Conservation (phyloP, 1,140 invertebrate species). For the Drosophila bifasciata region DNA sequence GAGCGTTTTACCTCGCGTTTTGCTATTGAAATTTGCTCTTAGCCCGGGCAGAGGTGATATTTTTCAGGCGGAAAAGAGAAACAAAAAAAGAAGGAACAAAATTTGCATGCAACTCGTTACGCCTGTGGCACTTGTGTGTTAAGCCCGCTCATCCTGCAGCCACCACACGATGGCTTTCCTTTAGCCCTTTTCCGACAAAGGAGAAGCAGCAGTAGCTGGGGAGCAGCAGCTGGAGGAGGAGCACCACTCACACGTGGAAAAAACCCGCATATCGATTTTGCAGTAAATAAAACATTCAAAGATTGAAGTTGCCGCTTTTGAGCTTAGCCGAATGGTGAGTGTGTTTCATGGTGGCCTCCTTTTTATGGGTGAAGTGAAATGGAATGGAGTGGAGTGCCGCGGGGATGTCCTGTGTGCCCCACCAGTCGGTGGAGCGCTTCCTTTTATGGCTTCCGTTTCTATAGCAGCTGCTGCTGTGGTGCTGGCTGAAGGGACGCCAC, state of each 20-base stretch:
- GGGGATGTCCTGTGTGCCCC: conserved; percentile 1
- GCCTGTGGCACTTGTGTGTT: conserved; percentile 75
- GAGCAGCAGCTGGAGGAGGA: no score
- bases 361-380: conserved; percentile 63
- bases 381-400: no score
- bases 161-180: conserved; percentile 10
- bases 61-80: conserved; percentile 47
- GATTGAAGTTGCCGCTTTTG: conserved; percentile 80
- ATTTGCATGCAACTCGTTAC: conserved; percentile 81
- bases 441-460: conserved; percentile 76
- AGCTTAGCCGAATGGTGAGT: conserved; percentile 80
- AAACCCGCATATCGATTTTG: conserved; percentile 81
- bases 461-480: conserved; percentile 44
- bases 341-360: conserved; percentile 51
- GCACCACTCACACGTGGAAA: conserved; percentile 43
- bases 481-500: conserved; percentile 30
- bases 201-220: conserved; percentile 5
- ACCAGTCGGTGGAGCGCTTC: conserved; percentile 53
- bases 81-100: conserved; percentile 43
- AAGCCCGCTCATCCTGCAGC: conserved; percentile 51
- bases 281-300: conserved; percentile 82
- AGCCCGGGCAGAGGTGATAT: conserved; percentile 54
- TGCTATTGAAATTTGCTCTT: conserved; percentile 60
- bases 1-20: conserved; percentile 28
- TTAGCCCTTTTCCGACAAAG: neutral